phyloP scores from a whole-genome alignment of 1,140 invertebrate species.

The Lepidurus apus region DNA sequence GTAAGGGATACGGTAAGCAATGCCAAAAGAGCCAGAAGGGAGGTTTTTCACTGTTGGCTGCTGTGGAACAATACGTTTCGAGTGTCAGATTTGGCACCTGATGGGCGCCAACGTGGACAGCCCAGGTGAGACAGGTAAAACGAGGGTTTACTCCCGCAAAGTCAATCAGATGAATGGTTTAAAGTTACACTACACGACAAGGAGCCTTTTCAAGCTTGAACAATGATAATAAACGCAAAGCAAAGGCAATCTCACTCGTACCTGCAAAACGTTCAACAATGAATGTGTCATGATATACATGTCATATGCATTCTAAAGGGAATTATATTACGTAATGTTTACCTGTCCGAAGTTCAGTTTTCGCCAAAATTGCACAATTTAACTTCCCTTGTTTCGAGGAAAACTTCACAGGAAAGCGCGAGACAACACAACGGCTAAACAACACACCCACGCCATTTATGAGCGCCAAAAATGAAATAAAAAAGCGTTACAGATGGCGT shows the following conservation, averaged over 20 bases:
- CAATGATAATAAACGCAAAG: too few species aligned
- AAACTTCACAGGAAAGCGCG: too few species aligned
- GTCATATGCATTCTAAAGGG: too few species aligned
- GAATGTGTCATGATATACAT: too few species aligned
- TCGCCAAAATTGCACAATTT: too few species aligned
- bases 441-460: too few species aligned
- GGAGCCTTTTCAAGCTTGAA: neutral
- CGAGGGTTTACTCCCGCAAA: neutral
- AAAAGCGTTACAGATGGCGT: neutral
- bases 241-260: too few species aligned
- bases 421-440: too few species aligned
- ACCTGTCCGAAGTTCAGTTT: too few species aligned
- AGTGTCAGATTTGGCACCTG: constrained; percentile 21
- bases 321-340: too few species aligned
- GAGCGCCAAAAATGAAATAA: neutral
- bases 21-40: neutral
- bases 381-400: too few species aligned
- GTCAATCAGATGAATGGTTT: neutral
- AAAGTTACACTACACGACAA: neutral
- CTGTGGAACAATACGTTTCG: neutral
- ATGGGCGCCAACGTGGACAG: constrained; percentile 12
- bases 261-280: too few species aligned
- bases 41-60: constrained; percentile 6
- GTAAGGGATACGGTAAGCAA: neutral
- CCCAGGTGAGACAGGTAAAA: constrained; percentile 9